Base-by-base conservation (phyloP, 2,113 vertebrate species). In the Talpa occidentalis region DNA sequence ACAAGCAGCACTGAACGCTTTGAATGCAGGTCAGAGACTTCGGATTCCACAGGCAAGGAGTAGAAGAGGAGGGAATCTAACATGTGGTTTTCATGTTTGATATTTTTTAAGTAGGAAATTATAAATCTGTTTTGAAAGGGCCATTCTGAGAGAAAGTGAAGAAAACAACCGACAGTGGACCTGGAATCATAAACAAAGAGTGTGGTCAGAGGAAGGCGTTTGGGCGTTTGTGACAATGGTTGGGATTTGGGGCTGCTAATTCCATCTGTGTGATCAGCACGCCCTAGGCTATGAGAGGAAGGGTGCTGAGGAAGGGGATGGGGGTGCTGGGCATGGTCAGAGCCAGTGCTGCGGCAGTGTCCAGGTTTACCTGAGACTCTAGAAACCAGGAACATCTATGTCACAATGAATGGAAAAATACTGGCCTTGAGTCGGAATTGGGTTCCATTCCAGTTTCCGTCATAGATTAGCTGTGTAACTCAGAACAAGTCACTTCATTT, bases 61-160 rank as follows among this genome's bases (percentile, higher is more conserved):
- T 10, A 7, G 72, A 60, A 49, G 28, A 77, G 21, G 9, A 78
- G 35, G 6, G 32, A 49, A 19, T 21, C 47, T 72, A 54, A 67
- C 59, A 47, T 88, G 28, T 42, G 35, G 32, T 54, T 92, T 90
- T 82, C 32, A 10, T 70, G 92, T 73, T 73, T 60, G 44, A 54
- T 11, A 59, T 49, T 47, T 89, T 93, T 56, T 24, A 77, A 77
- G 15, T 66, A 66, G 42, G 24, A 79, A 90, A 67, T 77, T 94
- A 22, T 54, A 69, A 93, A 87, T 21, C 54, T 95, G 32, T 62
- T 94, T 82, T 85, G 40, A 91, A 74, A 86, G 52, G 66, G 4
- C 16, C 35, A 8, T 56, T 89, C 35, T 54, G 28, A 30, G 64
- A 56, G 52, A 91, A 85, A 49, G 70, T 60, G 12, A 93, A 69